These are phyloP conservation scores for Chamaetylas fuelleborni DNA, from an alignment of 2,113 vertebrate genomes.

Conservation along the genomic window DNA sequence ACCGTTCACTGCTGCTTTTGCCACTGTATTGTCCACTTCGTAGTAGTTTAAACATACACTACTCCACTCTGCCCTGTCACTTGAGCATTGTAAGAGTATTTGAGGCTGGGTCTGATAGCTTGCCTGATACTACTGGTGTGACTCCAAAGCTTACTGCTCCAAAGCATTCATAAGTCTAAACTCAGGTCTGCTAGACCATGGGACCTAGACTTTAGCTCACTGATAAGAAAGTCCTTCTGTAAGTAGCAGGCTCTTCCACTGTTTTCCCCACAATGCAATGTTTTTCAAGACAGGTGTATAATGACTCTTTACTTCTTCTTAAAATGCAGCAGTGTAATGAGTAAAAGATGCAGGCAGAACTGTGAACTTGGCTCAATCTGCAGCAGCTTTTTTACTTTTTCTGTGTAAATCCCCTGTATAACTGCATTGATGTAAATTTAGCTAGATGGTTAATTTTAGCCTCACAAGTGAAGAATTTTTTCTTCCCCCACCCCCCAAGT, in stretches of 20 bases:
- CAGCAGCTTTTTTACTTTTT: neutral
- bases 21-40: neutral
- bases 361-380: fast-evolving
- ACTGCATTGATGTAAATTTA: neutral
- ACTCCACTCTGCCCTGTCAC: neutral
- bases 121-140: neutral
- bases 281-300: neutral
- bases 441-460: neutral
- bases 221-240: neutral
- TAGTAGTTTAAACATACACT: neutral
- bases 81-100: neutral
- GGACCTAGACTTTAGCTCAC: neutral
- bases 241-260: neutral
- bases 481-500: neutral
- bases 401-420: neutral
- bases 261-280: neutral
- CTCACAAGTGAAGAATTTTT: neutral
- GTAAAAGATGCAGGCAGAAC: neutral
- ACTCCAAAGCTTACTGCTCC: neutral
- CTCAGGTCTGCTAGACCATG: neutral
- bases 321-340: neutral
- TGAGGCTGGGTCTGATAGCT: neutral
- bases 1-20: neutral
- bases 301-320: neutral
- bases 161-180: neutral